Percentiles rank a stretch among this genome's conserved stretches.
These are phyloP conservation scores for Bradysia coprophila DNA, from an alignment of 1,140 invertebrate genomes.

Conservation along the genomic window DNA sequence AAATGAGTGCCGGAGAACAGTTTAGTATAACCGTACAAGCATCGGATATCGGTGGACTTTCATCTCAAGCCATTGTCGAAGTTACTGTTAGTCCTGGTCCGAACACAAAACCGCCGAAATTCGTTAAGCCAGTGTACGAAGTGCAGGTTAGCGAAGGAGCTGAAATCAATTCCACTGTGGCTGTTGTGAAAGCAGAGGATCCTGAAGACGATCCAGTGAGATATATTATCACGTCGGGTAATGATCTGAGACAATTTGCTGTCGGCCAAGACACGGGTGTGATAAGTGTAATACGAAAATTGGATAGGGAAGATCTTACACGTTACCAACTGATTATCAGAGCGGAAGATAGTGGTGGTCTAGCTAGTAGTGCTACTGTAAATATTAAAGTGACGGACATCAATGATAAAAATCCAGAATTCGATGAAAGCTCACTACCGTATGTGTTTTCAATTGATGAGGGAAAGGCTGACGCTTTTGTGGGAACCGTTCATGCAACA, in stretches of 20 bases:
- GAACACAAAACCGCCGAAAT: slow-evolving; percentile 66
- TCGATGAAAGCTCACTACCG: slow-evolving; percentile 42
- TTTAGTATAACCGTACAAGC: slow-evolving; percentile 77
- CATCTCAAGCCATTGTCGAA: slow-evolving; percentile 67
- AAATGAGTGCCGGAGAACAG: slow-evolving; percentile 66
- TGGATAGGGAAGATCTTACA: slow-evolving; percentile 73
- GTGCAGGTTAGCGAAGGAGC: slow-evolving; percentile 76
- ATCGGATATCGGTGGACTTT: slow-evolving; percentile 44
- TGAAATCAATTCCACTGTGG: slow-evolving; percentile 65
- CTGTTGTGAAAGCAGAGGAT: slow-evolving; percentile 58
- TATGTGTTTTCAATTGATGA: slow-evolving; percentile 71
- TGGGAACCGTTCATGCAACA: slow-evolving; percentile 63
- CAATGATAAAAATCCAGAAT: slow-evolving; percentile 76
- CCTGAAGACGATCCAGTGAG: slow-evolving; percentile 74
- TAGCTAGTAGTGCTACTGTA: slow-evolving; percentile 62
- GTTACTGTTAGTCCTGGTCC: slow-evolving; percentile 63
- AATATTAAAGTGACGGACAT: slow-evolving; percentile 80
- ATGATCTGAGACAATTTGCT: slow-evolving; percentile 66
- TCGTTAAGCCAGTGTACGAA: slow-evolving; percentile 59
- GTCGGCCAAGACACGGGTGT: slow-evolving; percentile 66
- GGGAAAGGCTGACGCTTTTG: slow-evolving; percentile 42
- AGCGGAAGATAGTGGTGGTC: slow-evolving; percentile 67
- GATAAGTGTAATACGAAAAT: slow-evolving; percentile 59
- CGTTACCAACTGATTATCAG: slow-evolving; percentile 68
- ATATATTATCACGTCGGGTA: slow-evolving; percentile 70